These are phyloP conservation scores for Drosophila suzukii DNA, from an alignment of 1,140 invertebrate genomes.

Conservation along the genomic window DNA sequence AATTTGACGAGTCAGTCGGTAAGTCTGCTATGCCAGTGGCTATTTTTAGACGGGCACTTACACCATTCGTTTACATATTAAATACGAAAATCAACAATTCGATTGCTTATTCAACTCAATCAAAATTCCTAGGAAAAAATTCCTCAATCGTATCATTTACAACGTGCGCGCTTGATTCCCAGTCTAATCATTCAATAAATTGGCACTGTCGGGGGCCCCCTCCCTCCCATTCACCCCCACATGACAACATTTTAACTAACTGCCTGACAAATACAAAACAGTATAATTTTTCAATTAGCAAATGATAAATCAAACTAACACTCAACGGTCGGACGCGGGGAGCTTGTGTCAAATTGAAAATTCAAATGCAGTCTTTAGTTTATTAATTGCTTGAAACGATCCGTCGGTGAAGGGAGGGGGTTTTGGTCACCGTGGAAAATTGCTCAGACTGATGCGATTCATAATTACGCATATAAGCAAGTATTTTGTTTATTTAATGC, in stretches of 20 bases:
- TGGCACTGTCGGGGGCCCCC: slow-evolving; percentile 59
- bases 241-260: slow-evolving; percentile 80
- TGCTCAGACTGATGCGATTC: slow-evolving; percentile 33
- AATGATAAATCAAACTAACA: slow-evolving; percentile 84
- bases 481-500: slow-evolving; percentile 56
- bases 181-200: slow-evolving; percentile 76
- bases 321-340: slow-evolving; percentile 41
- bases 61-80: slow-evolving; percentile 79
- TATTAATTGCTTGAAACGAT: slow-evolving; percentile 62
- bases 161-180: slow-evolving; percentile 51
- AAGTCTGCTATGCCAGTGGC: slow-evolving; percentile 22
- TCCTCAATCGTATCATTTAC: slow-evolving; percentile 73
- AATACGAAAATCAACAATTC: slow-evolving; percentile 57
- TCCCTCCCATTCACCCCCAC: slow-evolving; percentile 12
- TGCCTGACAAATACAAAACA: slow-evolving; percentile 74
- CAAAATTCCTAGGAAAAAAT: slow-evolving; percentile 82
- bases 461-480: slow-evolving; percentile 69
- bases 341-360: slow-evolving; percentile 61
- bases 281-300: slow-evolving; percentile 84
- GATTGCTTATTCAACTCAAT: slow-evolving; percentile 81
- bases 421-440: slow-evolving; percentile 1
- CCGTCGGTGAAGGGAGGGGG: neutral
- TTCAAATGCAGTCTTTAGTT: slow-evolving; percentile 73
- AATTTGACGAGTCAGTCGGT: slow-evolving; percentile 56
- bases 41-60: slow-evolving; percentile 73